Percentiles rank a stretch among this genome's conserved stretches.
These are phyloP conservation scores for Triops longicaudatus DNA, from an alignment of 1,140 invertebrate genomes.

Conservation along the genomic window DNA sequence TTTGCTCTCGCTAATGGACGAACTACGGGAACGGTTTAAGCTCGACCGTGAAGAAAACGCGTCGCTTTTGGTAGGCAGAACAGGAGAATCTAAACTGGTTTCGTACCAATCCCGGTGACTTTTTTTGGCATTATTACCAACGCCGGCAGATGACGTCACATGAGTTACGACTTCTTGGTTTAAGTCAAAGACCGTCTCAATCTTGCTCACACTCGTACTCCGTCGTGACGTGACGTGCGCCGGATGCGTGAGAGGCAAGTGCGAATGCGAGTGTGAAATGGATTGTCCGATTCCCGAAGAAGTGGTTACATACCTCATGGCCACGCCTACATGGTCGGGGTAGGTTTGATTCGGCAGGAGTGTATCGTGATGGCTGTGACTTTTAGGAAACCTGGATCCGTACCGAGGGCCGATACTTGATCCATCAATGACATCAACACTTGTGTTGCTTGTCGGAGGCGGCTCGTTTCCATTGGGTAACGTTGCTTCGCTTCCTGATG, in stretches of 20 bases:
- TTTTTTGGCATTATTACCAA: slow-evolving; percentile 32
- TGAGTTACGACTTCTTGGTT: slow-evolving; percentile 22
- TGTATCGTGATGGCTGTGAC: slow-evolving; percentile 27
- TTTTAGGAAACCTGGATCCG: slow-evolving; percentile 18
- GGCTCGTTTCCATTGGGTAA: slow-evolving; percentile 34
- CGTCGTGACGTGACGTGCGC: slow-evolving; percentile 52
- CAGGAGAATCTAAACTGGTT: slow-evolving; percentile 55
- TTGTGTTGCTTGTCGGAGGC: slow-evolving; percentile 28
- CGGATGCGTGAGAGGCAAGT: slow-evolving; percentile 35
- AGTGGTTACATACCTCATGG: slow-evolving; percentile 36
- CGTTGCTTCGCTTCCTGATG: slow-evolving; percentile 23
- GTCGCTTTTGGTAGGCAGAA: slow-evolving; percentile 27
- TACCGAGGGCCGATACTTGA: slow-evolving; percentile 28
- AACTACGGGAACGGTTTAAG: neutral
- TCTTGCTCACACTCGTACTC: slow-evolving; percentile 35
- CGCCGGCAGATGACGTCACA: neutral
- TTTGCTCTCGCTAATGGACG: slow-evolving; percentile 15
- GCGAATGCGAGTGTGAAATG: neutral
- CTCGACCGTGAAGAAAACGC: slow-evolving; percentile 5
- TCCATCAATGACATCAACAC: slow-evolving; percentile 27
- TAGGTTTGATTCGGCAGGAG: slow-evolving; percentile 42
- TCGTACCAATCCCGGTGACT: slow-evolving; percentile 64
- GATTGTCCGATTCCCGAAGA: neutral
- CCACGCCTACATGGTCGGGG: slow-evolving; percentile 39
- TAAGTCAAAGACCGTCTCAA: slow-evolving; percentile 24